A percentile compares a stretch with the other conserved stretches of the same genome.
Conservation (phyloP, 1,140 invertebrate genomes). For the Tetraneura akinire region DNA sequence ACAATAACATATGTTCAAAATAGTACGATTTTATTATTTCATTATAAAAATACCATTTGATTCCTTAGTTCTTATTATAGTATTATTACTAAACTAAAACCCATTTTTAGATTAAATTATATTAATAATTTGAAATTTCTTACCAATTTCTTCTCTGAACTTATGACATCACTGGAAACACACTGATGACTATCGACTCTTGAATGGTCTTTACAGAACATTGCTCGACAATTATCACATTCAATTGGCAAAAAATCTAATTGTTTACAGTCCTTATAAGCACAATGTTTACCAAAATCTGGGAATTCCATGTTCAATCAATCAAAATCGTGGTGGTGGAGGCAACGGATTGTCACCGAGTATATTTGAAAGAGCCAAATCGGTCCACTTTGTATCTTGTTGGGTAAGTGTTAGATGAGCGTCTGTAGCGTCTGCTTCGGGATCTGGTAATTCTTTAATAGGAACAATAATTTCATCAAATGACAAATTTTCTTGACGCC, state of each 20-base stretch:
- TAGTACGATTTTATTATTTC: too few species aligned
- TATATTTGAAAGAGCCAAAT: constrained; percentile 68
- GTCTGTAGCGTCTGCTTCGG: constrained; percentile 91
- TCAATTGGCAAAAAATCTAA: constrained; percentile 61
- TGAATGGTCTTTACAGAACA: constrained; percentile 62
- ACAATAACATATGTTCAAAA: too few species aligned
- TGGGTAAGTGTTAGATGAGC: constrained; percentile 85
- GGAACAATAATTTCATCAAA: constrained; percentile 90
- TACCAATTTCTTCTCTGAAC: background rate
- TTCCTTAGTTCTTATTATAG: too few species aligned
- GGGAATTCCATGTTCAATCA: constrained; percentile 59
- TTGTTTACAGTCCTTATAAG: constrained; percentile 58
- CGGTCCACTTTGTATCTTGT: constrained; percentile 87
- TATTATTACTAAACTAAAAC: too few species aligned
- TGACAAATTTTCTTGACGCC: constrained; percentile 84
- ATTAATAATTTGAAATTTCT: too few species aligned
- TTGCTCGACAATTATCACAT: constrained; percentile 58
- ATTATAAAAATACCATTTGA: too few species aligned
- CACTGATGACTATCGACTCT: constrained; percentile 58
- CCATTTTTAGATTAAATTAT: too few species aligned
- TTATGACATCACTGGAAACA: constrained; percentile 7
- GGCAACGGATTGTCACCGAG: constrained; percentile 38
- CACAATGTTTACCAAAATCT: constrained; percentile 58
- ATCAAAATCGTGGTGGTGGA: constrained; percentile 15
- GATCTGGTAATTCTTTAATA: constrained; percentile 83